Evolutionary conservation across 2,113 vertebrate genomes (phyloP).

Genomic region (Paratilapia polleni): DNA sequence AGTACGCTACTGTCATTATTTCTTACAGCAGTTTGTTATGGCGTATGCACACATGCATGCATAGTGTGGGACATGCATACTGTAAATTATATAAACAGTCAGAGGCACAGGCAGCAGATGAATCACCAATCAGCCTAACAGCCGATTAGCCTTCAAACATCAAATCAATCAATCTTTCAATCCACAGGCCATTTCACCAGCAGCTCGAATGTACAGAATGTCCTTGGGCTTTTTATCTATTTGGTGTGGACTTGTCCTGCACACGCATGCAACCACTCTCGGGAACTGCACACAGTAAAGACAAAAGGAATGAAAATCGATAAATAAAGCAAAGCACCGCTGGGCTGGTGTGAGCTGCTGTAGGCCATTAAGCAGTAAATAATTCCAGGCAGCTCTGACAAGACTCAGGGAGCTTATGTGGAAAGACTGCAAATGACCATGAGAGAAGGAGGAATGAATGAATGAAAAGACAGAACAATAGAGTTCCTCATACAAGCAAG

Average conservation of each 20-base stretch:
- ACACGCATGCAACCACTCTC: constrained; percentile 1
- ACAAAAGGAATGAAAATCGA: constrained; percentile 68
- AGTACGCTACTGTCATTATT: not conserved
- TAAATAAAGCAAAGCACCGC: constrained; percentile 69
- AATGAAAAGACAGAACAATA: constrained; percentile 15
- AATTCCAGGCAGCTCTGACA: constrained; percentile 63
- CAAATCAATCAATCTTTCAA: constrained; percentile 50
- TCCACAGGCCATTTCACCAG: constrained; percentile 51
- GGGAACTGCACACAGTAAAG: constrained; percentile 26
- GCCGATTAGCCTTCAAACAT: constrained; percentile 63
- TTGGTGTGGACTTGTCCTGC: constrained; percentile 34
- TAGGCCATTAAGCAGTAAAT: constrained; percentile 74
- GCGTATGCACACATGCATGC: not conserved
- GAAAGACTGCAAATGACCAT: constrained; percentile 60
- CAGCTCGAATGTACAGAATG: constrained; percentile 26
- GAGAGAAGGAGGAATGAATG: constrained; percentile 40
- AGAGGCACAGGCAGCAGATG: constrained; percentile 5
- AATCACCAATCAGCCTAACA: constrained; percentile 29
- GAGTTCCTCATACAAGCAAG: not conserved
- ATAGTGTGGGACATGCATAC: not conserved
- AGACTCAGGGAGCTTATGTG: constrained; percentile 42
- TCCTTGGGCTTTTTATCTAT: constrained; percentile 62
- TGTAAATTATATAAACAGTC: constrained; percentile 11
- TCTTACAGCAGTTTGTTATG: not conserved
- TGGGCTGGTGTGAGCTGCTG: constrained; percentile 63